Base-by-base conservation (phyloP, 2,888 invertebrate species). In the Trypoxylon attenuatum region DNA sequence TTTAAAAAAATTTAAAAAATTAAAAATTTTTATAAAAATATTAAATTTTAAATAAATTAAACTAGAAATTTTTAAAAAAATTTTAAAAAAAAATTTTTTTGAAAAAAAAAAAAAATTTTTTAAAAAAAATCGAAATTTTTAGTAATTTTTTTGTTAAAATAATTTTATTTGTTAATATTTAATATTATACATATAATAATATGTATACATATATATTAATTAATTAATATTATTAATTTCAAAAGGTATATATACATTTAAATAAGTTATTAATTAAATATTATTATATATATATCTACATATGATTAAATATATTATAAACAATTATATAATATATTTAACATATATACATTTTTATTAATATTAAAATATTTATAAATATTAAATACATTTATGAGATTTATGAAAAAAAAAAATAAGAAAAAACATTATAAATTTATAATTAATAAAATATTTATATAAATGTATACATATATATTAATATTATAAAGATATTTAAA, bases 101-200 rank as follows among this genome's bases (percentile, higher is more conserved):
- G 42, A 51, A 49, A 78, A 38, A n/a, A n/a, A 29, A 2, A 5
- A 25, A 43, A 19, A 43, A 19, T 13, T 55, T 46, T 58, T 65
- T 56, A 65, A 66, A 46, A 43, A 45, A 69, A 59, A 58, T 66
- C 60, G 57, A 68, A 68, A 68, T 69, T 70, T 69, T 62, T 42
- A 62, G 59, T 52, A 56, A 38, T 60, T 89, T 89, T 90, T 71
- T 81, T 83, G 58, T 84, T 86, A 79, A 82, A 50, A 85, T 86
- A 89, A 89, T 88, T 83, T 88, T 85, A 90, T 88, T 89, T 91
- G 90, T 90, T 90, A 91, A 90, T 89, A 90, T 87, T 90, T 89
- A 87, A 89, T 90, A 90, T 90, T 90, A 90, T 29, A 29, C n/a
- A 29, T 25, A 25, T 25, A 5, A 25, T 25, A 25, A 25, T 2